Base-by-base conservation (phyloP, 2,113 vertebrate species). In the Laterallus jamaicensis region DNA sequence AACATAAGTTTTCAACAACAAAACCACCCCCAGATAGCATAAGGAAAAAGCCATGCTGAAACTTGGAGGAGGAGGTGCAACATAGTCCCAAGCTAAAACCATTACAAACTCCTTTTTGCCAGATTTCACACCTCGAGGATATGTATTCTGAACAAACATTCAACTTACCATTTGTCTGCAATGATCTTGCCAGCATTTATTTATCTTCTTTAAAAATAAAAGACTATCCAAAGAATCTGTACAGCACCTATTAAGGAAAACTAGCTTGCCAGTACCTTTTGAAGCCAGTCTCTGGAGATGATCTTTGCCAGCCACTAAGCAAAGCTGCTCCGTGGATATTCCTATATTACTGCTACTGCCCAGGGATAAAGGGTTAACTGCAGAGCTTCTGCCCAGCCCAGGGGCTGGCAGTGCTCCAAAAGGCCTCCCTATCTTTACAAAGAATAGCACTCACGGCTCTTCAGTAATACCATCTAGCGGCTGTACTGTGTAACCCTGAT, bases 161-260 rank as follows among this genome's bases (percentile, higher is more conserved):
- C 49, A 29, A 95, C 98, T 98, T 96, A 98, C 98, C 98, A 98
- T 98, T 96, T 98, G 98, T 97, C 98, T 98, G 97, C 98, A 98
- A 71, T 98, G 98, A 89, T 98, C 98, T 93, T 98, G 98, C 98
- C 98, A 98, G 95, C 98, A 98, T 47, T 97, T 98, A 96, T 98
- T 97, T 84, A 98, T 98, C 97, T 98, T 98, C 97, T 98, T 98
- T 87, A 98, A 97, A 97, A 98, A 98, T 68, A 98, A 95, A 86
- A 98, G 97, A 64, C 98, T 98, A 93, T 98, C 98, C 91, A 98
- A 95, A 82, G 98, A 98, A 96, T 98, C 98, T 98, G 98, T 98
- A 96, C 77, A 95, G 90, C 32, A 92, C 2, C 64, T 91, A 86
- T 96, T 98, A 98, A 98, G 98, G 98, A 98, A 97, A 98, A 93